phyloP scores from a whole-genome alignment of 2,113 vertebrate species.

The Riparia riparia region DNA sequence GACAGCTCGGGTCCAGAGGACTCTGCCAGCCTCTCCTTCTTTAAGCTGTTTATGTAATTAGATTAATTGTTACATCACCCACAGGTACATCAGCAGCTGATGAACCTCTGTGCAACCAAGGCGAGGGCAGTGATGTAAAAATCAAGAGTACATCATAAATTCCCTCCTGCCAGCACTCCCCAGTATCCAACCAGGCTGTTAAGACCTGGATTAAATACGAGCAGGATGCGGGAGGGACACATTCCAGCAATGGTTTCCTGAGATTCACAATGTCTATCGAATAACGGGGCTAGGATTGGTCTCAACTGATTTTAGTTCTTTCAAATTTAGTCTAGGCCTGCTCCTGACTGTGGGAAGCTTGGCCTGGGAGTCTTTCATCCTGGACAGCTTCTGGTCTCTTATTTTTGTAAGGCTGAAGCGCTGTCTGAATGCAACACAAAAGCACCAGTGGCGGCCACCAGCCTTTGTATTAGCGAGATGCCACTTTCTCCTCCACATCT shows the following conservation, averaged over 20 bases:
- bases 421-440: not conserved
- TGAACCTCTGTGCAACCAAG: not conserved
- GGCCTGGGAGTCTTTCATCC: not conserved
- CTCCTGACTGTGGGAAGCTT: not conserved
- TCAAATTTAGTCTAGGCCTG: not conserved
- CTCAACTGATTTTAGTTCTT: not conserved
- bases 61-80: not conserved
- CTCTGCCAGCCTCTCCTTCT: not conserved
- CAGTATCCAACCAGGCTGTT: not conserved
- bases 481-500: not conserved
- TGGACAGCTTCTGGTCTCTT: not conserved
- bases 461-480: rapidly evolving
- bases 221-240: not conserved
- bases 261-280: not conserved
- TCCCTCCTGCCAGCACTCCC: too few relatives aligned
- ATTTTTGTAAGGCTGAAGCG: not conserved
- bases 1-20: not conserved
- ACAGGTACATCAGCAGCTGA: not conserved
- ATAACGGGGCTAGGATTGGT: not conserved
- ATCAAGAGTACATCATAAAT: too few relatives aligned
- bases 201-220: not conserved
- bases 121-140: not conserved
- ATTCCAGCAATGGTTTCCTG: not conserved
- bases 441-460: not conserved
- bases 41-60: not conserved